Percentiles rank a stretch among this genome's conserved stretches.
phyloP scores from a whole-genome alignment of 2,113 vertebrate species.

The Hypanus sabinus region DNA sequence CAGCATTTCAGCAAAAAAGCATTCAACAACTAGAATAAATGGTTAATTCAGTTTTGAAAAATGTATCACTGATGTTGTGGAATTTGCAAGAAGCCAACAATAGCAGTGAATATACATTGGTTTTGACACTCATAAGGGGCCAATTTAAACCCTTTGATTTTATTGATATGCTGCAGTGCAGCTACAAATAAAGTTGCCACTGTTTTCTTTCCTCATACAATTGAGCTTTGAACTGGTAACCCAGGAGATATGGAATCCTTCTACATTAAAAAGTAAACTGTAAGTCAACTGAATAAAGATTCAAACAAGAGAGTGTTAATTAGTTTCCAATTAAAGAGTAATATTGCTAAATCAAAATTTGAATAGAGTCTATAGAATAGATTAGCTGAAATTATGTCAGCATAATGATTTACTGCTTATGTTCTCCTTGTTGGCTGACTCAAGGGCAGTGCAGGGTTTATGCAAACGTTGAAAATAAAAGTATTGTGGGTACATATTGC shows the following conservation, averaged over 20 bases:
- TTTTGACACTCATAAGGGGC: neutral
- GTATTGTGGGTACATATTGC: too few species aligned
- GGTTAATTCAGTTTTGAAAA: neutral
- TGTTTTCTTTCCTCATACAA: neutral
- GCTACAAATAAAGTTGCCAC: neutral
- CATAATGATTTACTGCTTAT: neutral
- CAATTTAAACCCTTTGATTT: slow-evolving; percentile 28
- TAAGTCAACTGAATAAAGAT: neutral
- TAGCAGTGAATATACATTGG: neutral
- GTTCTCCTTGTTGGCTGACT: neutral
- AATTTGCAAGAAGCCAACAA: neutral
- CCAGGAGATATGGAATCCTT: slow-evolving; percentile 14
- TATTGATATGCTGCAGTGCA: neutral
- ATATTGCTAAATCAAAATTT: neutral
- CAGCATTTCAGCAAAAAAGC: neutral
- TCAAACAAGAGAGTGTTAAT: slow-evolving; percentile 20
- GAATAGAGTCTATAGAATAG: neutral
- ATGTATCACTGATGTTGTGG: neutral
- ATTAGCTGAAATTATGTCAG: neutral
- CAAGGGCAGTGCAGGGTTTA: neutral
- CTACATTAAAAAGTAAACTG: neutral
- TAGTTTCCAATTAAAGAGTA: slow-evolving; percentile 31
- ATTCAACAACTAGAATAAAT: neutral
- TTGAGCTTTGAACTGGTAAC: slow-evolving; percentile 23
- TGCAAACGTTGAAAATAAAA: neutral